Evolutionary conservation across 2,113 vertebrate species (phyloP).

Genomic region (Nannospalax galili): DNA sequence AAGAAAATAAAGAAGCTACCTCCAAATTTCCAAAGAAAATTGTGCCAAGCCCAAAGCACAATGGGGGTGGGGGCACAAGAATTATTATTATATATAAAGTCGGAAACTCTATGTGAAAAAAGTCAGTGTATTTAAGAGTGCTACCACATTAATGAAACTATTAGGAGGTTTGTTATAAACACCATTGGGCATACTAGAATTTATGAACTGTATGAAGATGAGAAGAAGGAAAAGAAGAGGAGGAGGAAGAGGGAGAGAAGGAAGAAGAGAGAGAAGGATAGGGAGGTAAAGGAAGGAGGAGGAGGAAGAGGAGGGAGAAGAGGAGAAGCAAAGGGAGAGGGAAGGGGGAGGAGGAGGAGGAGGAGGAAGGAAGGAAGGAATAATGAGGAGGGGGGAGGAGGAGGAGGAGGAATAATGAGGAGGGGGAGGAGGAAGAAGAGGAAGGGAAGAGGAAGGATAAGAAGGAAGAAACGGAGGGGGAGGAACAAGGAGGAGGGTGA

Average conservation of each 20-base stretch:
- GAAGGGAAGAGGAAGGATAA: no score
- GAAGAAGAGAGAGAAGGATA: background rate
- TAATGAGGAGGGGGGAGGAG: no score
- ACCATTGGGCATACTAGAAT: background rate
- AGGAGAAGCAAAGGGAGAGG: no score
- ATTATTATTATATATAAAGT: background rate
- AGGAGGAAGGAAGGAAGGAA: no score
- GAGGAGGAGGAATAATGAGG: no score
- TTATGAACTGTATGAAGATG: background rate
- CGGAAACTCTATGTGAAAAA: background rate
- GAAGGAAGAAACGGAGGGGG: no score
- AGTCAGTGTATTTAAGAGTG: background rate
- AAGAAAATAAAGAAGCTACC: background rate
- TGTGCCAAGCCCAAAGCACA: background rate
- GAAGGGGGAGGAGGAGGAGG: no score
- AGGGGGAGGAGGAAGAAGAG: background rate
- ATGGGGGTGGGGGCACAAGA: background rate
- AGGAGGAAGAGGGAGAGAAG: background rate
- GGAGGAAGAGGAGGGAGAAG: no score
- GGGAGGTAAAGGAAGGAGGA: no score
- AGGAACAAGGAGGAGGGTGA: no score
- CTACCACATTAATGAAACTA: background rate
- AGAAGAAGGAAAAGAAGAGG: background rate
- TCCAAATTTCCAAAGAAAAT: constrained; percentile 14
- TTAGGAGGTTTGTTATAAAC: background rate